Base-by-base conservation (phyloP, 1,140 invertebrate genomes). In the Drosophila pachea region DNA sequence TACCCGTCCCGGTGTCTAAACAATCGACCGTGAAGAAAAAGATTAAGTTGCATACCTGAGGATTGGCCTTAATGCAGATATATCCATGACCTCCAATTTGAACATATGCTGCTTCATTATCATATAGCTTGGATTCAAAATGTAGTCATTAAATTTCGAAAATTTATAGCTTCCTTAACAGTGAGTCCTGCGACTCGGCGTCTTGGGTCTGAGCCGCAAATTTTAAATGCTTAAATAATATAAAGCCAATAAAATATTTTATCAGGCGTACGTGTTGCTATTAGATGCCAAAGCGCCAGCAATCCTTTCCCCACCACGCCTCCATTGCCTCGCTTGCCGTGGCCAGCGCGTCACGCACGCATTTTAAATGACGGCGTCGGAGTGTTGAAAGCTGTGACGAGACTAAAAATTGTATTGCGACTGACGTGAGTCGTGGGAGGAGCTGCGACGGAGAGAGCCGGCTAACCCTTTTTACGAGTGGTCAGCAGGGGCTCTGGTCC, bases 231-330 rank as follows among this genome's bases (percentile, higher is more conserved):
- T 43, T 14, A 43, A 43, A 86, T 84, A 79, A 76, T 74, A 79
- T 74, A 64, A 74, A 71, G 76, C 81, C 82, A 86, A 86, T 86
- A 86, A 86, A 86, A 86, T 86, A 86, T 86, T 86, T 86, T 86
- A 86, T 86, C 82, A 86, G 75, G 67, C 71, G 81, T 77, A 86
- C 81, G 81, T 86, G 81, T 76, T 77, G 82, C 81, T 86, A 86
- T 86, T 86, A 86, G 82, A 65, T 61, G 61, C 49, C 65, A 56
- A 70, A 62, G 54, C 73, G 55, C 61, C 59, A 52, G 49, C 70
- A 54, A 40, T 65, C 56, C 45, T 47, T 54, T 11, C 32, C 36
- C 65, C 22, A 3, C 22, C 22, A 1, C 22, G 22, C 1, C 0
- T 42, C 40, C 36, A 0, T 11, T 9, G 5, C 4, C 40, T 14